These are phyloP conservation scores for Zingel zingel DNA, from an alignment of 2,113 vertebrate species.

Conservation along the genomic window DNA sequence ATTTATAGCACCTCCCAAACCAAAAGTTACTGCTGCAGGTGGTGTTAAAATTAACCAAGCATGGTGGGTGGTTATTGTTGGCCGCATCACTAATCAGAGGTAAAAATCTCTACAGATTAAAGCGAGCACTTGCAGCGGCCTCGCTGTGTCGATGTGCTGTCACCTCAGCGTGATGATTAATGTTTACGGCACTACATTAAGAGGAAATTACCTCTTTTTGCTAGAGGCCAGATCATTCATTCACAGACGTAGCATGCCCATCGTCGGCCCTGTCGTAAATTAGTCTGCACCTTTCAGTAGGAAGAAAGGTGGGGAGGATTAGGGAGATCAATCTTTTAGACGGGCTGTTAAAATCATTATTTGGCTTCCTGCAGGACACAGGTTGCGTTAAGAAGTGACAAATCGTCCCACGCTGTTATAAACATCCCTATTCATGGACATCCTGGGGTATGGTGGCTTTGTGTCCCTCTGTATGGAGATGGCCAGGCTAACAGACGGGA, in stretches of 20 bases:
- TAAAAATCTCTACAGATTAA: slow-evolving; percentile 61
- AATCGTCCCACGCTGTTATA: slow-evolving; percentile 67
- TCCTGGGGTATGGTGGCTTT: slow-evolving; percentile 36
- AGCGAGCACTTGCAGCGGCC: slow-evolving; percentile 34
- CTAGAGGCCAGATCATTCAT: slow-evolving; percentile 76
- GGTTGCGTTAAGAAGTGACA: slow-evolving; percentile 72
- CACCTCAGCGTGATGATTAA: slow-evolving; percentile 72
- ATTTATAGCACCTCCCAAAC: slow-evolving; percentile 39
- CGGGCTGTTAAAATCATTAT: slow-evolving; percentile 81
- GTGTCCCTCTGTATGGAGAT: slow-evolving; percentile 47
- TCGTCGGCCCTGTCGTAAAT: slow-evolving; percentile 73
- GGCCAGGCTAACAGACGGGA: slow-evolving; percentile 45
- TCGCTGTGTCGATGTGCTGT: slow-evolving; percentile 44
- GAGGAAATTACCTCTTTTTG: slow-evolving; percentile 78
- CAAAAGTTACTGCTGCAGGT: slow-evolving; percentile 42
- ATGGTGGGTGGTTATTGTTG: slow-evolving; percentile 38
- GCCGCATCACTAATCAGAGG: slow-evolving; percentile 52
- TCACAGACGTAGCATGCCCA: slow-evolving; percentile 54
- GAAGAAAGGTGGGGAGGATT: slow-evolving; percentile 71
- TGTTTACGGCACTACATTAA: slow-evolving; percentile 80
- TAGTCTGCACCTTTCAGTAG: slow-evolving; percentile 68
- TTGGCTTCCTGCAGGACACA: slow-evolving; percentile 79
- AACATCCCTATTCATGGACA: slow-evolving; percentile 57
- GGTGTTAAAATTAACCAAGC: slow-evolving; percentile 48
- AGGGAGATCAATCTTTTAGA: slow-evolving; percentile 78